Base-by-base conservation (phyloP, 2,797 vertebrate genomes). In the Margarornis squamiger region DNA sequence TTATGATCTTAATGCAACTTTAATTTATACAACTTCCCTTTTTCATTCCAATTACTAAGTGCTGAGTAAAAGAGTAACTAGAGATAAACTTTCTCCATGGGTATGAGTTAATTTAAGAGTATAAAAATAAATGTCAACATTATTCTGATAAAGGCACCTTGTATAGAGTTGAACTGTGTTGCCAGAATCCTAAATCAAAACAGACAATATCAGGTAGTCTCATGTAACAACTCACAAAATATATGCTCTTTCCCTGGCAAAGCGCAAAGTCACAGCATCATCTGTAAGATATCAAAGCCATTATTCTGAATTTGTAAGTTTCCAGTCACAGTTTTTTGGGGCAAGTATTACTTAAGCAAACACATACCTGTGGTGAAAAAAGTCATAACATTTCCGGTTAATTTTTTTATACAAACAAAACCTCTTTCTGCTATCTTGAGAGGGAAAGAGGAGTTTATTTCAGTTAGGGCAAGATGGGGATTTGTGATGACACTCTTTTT, bases 171-270 rank as follows among this genome's bases (percentile, higher is more conserved):
- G 12, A 55, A 34, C 45, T 23, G 6, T 43, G 38, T 45, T 88
- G n/a, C 62, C 24, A 27, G 27, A 34, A 49, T 71, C 59, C 19
- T 65, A 24, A 51, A 41, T 68, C 34, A 22, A 57, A 67, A 52
- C 2, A n/a, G 55, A 29, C 23, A 34, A 18, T 54, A 13, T 32
- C 27, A 18, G 14, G 14, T 32, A 26, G 32, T 76, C 14, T 66
- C 9, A 2, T 6, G 7, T 49, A 78, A 51, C 45, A 27, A 12
- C 20, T 24, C 6, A 29, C 2, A 0, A 32, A 41, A n/a, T 10
- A 24, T 2, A 2, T 26, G n/a, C 43, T 87, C 26, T 41, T 74
- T 12, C 13, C 12, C 10, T 48, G n/a, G 23, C 38, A 76, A 58
- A 82, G 55, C 49, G 41, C 38, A 65, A 54, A 79, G 52, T 73